Evolutionary conservation across 2,113 vertebrate genomes (phyloP).

Genomic region (Argyrosomus japonicus): DNA sequence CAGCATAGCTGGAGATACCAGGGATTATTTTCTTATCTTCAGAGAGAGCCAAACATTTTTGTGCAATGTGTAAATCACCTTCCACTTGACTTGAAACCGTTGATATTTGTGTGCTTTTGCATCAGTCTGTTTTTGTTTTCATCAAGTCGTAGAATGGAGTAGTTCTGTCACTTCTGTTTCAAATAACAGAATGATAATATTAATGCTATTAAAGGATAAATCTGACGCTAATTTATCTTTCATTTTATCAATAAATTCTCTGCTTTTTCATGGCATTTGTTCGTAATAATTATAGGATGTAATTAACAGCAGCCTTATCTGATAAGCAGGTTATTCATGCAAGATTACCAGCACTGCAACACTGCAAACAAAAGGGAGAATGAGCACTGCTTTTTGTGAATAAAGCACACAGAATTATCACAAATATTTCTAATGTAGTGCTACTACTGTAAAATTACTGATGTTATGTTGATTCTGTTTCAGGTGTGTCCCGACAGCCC

Average conservation of each 20-base stretch:
- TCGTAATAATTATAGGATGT: slow-evolving; percentile 43
- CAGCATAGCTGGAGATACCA: slow-evolving; percentile 16
- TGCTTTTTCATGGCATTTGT: slow-evolving; percentile 16
- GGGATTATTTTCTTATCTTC: slow-evolving; percentile 13
- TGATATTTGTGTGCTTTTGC: background rate
- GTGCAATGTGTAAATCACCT: background rate
- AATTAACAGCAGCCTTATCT: slow-evolving; percentile 49
- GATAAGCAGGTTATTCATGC: slow-evolving; percentile 57
- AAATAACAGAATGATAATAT: slow-evolving; percentile 10
- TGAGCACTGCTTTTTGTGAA: background rate
- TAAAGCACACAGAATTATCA: background rate
- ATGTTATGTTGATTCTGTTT: slow-evolving; percentile 20
- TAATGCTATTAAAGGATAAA: slow-evolving; percentile 29
- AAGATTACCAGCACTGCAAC: slow-evolving; percentile 47
- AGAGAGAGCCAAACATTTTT: slow-evolving; percentile 18
- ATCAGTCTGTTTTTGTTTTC: background rate
- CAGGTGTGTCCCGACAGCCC: slow-evolving; percentile 90
- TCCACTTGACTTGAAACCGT: slow-evolving; percentile 15
- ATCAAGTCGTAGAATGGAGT: background rate
- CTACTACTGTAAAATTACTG: too few relatives aligned
- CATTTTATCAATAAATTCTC: slow-evolving; percentile 21
- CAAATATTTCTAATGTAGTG: background rate
- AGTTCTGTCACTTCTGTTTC: slow-evolving; percentile 1
- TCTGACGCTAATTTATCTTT: slow-evolving; percentile 33
- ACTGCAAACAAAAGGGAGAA: slow-evolving; percentile 32